Percentiles rank a stretch among this genome's conserved stretches.
Evolutionary conservation across 2,797 vertebrate genomes (phyloP).

Genomic region (Propithecus deckenii): DNA sequence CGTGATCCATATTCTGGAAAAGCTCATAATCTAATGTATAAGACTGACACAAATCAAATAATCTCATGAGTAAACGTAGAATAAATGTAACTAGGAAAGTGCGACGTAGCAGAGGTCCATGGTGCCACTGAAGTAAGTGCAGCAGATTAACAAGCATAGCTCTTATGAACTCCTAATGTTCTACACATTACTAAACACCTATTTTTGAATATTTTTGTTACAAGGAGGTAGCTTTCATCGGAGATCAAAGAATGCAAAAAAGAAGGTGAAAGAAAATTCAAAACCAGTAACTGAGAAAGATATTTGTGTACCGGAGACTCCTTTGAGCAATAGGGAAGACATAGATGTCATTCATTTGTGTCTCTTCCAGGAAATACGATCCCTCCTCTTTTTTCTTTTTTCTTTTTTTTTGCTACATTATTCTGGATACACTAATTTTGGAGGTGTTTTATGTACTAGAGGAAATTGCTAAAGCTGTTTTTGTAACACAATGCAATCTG

Average conservation of each 20-base stretch:
- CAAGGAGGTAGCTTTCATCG: neutral
- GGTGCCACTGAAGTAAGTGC: neutral
- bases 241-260: neutral
- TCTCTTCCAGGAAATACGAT: neutral
- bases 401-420: neutral
- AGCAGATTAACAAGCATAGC: neutral
- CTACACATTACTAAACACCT: neutral
- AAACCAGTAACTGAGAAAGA: neutral
- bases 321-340: neutral
- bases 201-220: neutral
- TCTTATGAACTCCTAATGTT: neutral
- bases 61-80: neutral
- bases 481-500: constrained; percentile 9
- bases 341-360: neutral
- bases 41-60: neutral
- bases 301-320: accelerated
- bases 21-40: neutral
- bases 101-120: neutral
- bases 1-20: neutral
- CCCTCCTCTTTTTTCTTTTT: neutral
- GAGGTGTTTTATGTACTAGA: constrained; percentile 26
- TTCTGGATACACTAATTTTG: neutral
- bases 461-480: neutral
- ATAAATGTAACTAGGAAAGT: no score
- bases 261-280: neutral